Evolutionary conservation across 2,888 invertebrate species (phyloP).

Genomic region (Lordiphosa fenestrarum): DNA sequence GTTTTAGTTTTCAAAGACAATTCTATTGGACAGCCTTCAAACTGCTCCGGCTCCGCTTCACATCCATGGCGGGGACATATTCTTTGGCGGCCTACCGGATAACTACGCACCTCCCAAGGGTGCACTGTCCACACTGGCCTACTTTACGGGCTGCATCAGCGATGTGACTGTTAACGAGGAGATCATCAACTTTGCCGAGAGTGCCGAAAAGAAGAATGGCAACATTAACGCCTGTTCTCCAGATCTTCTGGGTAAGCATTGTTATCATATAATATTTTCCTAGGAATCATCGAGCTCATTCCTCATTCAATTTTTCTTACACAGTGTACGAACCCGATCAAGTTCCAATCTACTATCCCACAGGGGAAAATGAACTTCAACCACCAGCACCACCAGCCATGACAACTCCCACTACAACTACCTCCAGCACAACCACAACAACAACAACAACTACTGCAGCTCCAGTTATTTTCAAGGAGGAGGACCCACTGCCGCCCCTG

Average conservation of each 20-base stretch:
- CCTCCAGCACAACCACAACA: conserved; percentile 48
- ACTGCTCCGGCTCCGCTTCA: conserved; percentile 83
- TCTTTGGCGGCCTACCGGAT: conserved; percentile 91
- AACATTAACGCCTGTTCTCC: conserved; percentile 83
- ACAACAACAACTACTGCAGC: conserved; percentile 48
- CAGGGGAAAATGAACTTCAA: conserved; percentile 57
- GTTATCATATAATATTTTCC: background rate
- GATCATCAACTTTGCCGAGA: conserved; percentile 88
- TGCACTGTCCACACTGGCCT: conserved; percentile 82
- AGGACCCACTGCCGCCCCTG: conserved; percentile 29
- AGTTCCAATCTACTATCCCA: conserved; percentile 74
- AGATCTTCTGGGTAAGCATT: conserved; percentile 71
- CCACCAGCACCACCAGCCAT: conserved; percentile 45
- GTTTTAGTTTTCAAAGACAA: background rate
- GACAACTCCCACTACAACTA: conserved; percentile 65
- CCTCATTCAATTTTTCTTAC: too few relatives aligned
- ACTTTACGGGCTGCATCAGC: conserved; percentile 94
- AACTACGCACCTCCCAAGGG: conserved; percentile 82
- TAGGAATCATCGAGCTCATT: background rate
- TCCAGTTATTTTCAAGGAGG: conserved; percentile 19
- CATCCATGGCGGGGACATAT: conserved; percentile 87
- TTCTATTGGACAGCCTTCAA: conserved; percentile 80
- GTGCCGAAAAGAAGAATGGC: conserved; percentile 83
- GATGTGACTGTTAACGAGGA: conserved; percentile 94
- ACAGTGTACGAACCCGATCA: conserved; percentile 73